These are phyloP conservation scores for Danio aesculapii DNA, from an alignment of 2,797 vertebrate genomes.

Conservation along the genomic window DNA sequence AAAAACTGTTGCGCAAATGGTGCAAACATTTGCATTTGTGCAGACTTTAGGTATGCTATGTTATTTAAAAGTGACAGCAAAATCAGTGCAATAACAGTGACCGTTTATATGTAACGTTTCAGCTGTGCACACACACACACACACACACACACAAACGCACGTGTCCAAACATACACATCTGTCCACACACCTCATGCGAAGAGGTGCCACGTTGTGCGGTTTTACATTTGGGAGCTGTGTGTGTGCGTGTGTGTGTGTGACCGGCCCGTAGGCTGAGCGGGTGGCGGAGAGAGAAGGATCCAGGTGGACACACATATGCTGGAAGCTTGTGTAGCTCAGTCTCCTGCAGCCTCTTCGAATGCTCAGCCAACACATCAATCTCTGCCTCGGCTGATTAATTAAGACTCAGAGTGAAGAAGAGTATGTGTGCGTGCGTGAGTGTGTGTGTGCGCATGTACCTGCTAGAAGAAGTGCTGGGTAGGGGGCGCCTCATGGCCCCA, in stretches of 20 bases:
- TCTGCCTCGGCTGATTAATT: slow-evolving; percentile 64
- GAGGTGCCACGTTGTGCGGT: slow-evolving; percentile 35
- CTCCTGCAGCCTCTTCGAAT: slow-evolving; percentile 58
- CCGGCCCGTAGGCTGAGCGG: slow-evolving; percentile 37
- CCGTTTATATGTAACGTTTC: neutral
- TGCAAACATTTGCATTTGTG: slow-evolving; percentile 17
- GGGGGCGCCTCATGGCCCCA: slow-evolving; percentile 96
- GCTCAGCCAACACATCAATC: slow-evolving; percentile 61
- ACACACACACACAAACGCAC: slow-evolving; percentile 7
- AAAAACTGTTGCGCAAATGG: neutral
- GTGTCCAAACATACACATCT: neutral
- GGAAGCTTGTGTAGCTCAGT: slow-evolving; percentile 52
- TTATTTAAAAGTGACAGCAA: slow-evolving; percentile 39
- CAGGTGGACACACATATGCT: slow-evolving; percentile 66
- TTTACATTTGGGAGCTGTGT: slow-evolving; percentile 26
- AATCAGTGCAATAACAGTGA: slow-evolving; percentile 30
- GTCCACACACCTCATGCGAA: slow-evolving; percentile 32
- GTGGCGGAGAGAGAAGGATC: slow-evolving; percentile 42
- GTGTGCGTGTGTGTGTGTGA: slow-evolving; percentile 6
- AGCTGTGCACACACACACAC: slow-evolving; percentile 33
- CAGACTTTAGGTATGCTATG: neutral
- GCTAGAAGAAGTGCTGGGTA: slow-evolving; percentile 95
- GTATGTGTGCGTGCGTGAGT: slow-evolving; percentile 19
- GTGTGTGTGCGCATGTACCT: slow-evolving; percentile 78
- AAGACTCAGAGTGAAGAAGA: slow-evolving; percentile 52